Evolutionary conservation across 2,888 invertebrate species (phyloP).

Genomic region (Callyntrura guangdongensis): DNA sequence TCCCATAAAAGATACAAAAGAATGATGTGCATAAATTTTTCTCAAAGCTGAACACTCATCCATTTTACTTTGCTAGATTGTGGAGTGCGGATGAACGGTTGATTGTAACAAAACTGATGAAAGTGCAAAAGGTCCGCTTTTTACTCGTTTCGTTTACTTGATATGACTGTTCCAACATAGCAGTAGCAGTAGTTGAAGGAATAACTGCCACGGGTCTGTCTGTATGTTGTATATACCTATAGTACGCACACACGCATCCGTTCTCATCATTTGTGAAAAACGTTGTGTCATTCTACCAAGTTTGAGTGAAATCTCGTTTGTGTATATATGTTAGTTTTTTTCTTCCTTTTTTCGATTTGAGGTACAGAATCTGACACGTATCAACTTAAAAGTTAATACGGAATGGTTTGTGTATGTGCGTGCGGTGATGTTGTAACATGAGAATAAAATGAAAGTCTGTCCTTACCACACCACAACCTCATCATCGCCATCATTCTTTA

Average conservation of each 20-base stretch:
- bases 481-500: slow-evolving; percentile 73
- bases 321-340: not conserved
- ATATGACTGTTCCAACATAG: not conserved
- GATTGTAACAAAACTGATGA: slow-evolving; percentile 69
- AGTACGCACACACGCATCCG: slow-evolving; percentile 16
- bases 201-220: slow-evolving; percentile 14
- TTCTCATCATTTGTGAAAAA: slow-evolving; percentile 68
- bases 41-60: slow-evolving; percentile 67
- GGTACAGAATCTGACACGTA: slow-evolving; percentile 72
- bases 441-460: slow-evolving; percentile 63
- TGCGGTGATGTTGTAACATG: slow-evolving; percentile 52
- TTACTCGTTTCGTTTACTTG: slow-evolving; percentile 52
- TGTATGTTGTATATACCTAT: not conserved
- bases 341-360: slow-evolving; percentile 48
- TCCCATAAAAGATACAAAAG: slow-evolving; percentile 60
- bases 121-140: slow-evolving; percentile 56
- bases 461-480: slow-evolving; percentile 57
- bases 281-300: slow-evolving; percentile 38
- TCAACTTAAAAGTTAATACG: slow-evolving; percentile 76
- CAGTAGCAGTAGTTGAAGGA: not conserved
- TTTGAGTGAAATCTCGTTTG: slow-evolving; percentile 28
- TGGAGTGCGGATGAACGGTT: slow-evolving; percentile 62
- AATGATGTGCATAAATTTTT: slow-evolving; percentile 74
- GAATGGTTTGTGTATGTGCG: slow-evolving; percentile 46
- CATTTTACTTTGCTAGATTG: slow-evolving; percentile 51